A percentile compares a stretch with the other conserved stretches of the same genome.
Conservation (phyloP, 2,888 invertebrate genomes). For the Lottia scabra region DNA sequence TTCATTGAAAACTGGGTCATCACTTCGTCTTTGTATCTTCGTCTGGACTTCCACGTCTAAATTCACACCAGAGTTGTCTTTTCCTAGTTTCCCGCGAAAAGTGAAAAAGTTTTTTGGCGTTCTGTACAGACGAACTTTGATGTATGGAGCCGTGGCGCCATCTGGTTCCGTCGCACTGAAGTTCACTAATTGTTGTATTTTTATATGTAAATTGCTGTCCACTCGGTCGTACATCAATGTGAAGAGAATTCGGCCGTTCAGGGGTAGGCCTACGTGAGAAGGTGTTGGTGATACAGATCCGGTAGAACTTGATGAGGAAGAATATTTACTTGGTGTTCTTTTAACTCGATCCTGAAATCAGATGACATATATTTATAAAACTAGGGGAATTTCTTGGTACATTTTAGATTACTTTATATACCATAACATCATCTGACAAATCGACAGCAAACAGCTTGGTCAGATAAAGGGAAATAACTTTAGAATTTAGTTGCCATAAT, state of each 20-base stretch:
- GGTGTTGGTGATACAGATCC: background rate
- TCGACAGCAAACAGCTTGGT: too few species aligned
- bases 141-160: slow-evolving; percentile 47
- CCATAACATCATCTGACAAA: too few species aligned
- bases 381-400: too few species aligned
- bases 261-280: slow-evolving; percentile 8
- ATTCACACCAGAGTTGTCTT: slow-evolving; percentile 46
- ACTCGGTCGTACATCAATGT: slow-evolving; percentile 42
- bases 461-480: too few species aligned
- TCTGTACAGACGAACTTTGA: slow-evolving; percentile 51
- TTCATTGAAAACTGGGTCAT: slow-evolving; percentile 50
- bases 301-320: background rate
- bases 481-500: too few species aligned
- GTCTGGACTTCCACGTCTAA: slow-evolving; percentile 56
- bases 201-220: slow-evolving; percentile 40
- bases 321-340: background rate
- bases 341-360: background rate
- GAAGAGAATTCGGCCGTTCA: slow-evolving; percentile 41
- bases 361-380: too few species aligned
- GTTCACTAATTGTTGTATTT: slow-evolving; percentile 44
- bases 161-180: slow-evolving; percentile 37
- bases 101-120: slow-evolving; percentile 54
- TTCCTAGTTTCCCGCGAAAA: slow-evolving; percentile 31
- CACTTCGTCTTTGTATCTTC: slow-evolving; percentile 48
- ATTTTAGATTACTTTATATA: too few species aligned